Conservation (phyloP, 2,888 invertebrate species). For the Glyphotaelius pellucidus region DNA sequence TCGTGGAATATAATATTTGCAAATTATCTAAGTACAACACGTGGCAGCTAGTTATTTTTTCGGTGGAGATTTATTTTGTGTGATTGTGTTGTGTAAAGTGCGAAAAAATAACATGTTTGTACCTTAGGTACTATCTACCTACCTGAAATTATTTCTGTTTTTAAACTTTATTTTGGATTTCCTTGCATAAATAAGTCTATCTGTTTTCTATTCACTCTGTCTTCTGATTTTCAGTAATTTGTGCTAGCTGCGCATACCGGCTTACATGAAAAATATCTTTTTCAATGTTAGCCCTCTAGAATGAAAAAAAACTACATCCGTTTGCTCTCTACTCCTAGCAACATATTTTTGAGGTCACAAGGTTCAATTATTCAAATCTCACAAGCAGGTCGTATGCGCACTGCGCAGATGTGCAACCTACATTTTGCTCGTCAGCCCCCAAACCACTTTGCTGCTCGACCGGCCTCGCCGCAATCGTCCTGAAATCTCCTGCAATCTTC, state of each 20-base stretch:
- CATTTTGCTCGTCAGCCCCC: background rate
- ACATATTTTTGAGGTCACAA: background rate
- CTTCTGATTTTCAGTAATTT: no score
- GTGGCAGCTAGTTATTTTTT: background rate
- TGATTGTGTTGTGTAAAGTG: background rate
- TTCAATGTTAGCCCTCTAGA: no score
- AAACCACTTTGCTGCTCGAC: background rate
- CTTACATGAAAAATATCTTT: no score
- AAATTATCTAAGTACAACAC: background rate
- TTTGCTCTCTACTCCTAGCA: background rate
- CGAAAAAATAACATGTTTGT: no score
- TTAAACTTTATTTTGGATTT: background rate
- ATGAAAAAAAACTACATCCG: no score
- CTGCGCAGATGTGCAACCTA: background rate
- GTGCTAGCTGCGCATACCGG: no score
- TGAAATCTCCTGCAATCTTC: background rate
- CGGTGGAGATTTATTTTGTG: background rate
- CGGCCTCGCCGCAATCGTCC: background rate
- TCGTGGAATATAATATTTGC: background rate
- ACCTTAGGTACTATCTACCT: no score
- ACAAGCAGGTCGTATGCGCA: background rate
- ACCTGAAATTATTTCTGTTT: background rate
- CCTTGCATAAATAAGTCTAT: background rate
- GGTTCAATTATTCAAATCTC: background rate
- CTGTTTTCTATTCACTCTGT: no score